Evolutionary conservation across 1,140 invertebrate species (phyloP).

Genomic region (Drosophila novamexicana): DNA sequence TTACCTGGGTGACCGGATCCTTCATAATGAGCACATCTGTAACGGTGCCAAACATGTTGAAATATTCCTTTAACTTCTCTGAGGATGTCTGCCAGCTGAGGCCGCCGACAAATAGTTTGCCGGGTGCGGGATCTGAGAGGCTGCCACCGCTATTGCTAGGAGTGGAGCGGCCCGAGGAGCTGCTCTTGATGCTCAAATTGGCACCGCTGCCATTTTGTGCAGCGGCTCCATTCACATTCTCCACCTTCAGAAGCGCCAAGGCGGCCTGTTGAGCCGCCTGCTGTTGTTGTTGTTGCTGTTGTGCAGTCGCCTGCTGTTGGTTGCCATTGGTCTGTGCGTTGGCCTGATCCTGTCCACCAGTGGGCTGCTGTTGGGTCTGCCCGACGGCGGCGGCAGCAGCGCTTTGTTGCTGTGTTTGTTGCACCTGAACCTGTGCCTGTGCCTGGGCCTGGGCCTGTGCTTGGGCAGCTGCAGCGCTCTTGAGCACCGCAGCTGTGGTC

Average conservation of each 20-base stretch:
- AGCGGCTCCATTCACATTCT: slow-evolving; percentile 58
- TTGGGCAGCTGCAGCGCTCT: slow-evolving; percentile 68
- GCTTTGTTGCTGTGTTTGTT: slow-evolving; percentile 59
- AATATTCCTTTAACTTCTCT: slow-evolving; percentile 95
- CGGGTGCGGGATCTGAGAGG: slow-evolving; percentile 90
- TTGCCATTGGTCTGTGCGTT: slow-evolving; percentile 44
- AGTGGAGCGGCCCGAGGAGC: slow-evolving; percentile 90
- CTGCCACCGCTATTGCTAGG: slow-evolving; percentile 86
- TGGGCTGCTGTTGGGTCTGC: slow-evolving; percentile 33
- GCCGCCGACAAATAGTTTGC: slow-evolving; percentile 95
- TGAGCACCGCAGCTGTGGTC: slow-evolving; percentile 70
- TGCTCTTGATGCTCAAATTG: slow-evolving; percentile 64
- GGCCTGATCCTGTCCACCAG: slow-evolving; percentile 62
- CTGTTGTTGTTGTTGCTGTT: slow-evolving; percentile 59
- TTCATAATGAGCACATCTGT: slow-evolving; percentile 98
- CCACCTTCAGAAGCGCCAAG: slow-evolving; percentile 65
- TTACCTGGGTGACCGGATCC: slow-evolving; percentile 96
- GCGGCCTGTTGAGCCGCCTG: slow-evolving; percentile 78
- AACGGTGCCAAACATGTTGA: slow-evolving; percentile 95
- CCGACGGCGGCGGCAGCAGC: slow-evolving; percentile 23
- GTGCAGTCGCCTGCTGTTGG: slow-evolving; percentile 15
- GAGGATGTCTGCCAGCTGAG: slow-evolving; percentile 96
- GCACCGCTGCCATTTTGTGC: slow-evolving; percentile 54
- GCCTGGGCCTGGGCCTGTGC: slow-evolving; percentile 47
- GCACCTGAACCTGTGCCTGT: slow-evolving; percentile 13